Percentiles rank a stretch among this genome's conserved stretches.
These are phyloP conservation scores for Casuarius casuarius DNA, from an alignment of 2,113 vertebrate species.

Conservation along the genomic window DNA sequence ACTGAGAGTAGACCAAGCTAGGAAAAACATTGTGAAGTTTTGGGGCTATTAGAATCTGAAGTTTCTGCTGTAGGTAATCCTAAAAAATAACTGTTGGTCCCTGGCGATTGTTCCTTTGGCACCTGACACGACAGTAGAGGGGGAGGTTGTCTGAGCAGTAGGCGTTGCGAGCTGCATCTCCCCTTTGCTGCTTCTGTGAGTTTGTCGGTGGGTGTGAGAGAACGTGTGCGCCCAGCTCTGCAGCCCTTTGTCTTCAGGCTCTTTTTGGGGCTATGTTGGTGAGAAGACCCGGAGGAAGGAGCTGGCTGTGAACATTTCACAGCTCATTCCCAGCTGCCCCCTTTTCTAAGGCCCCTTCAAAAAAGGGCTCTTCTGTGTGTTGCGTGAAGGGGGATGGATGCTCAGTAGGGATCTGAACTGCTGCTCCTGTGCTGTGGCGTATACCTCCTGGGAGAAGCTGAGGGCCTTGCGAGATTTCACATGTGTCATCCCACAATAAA, in stretches of 20 bases:
- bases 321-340: fast-evolving
- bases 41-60: not conserved
- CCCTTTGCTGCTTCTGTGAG: not conserved
- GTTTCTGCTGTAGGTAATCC: not conserved
- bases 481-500: not conserved
- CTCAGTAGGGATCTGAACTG: not conserved
- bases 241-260: not conserved
- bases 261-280: not conserved
- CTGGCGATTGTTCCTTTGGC: not conserved
- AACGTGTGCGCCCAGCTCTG: not conserved
- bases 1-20: not conserved
- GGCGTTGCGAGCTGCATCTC: not conserved
- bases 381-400: fast-evolving
- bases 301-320: not conserved
- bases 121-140: not conserved
- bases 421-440: not conserved
- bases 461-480: not conserved
- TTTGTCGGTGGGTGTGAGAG: too few species aligned
- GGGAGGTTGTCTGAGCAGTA: not conserved
- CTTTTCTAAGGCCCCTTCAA: not conserved
- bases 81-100: not conserved
- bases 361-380: not conserved
- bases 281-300: not conserved
- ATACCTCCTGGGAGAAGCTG: not conserved
- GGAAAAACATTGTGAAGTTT: not conserved